Base-by-base conservation (phyloP, 1,140 invertebrate species). In the Centruroides sculpturatus region DNA sequence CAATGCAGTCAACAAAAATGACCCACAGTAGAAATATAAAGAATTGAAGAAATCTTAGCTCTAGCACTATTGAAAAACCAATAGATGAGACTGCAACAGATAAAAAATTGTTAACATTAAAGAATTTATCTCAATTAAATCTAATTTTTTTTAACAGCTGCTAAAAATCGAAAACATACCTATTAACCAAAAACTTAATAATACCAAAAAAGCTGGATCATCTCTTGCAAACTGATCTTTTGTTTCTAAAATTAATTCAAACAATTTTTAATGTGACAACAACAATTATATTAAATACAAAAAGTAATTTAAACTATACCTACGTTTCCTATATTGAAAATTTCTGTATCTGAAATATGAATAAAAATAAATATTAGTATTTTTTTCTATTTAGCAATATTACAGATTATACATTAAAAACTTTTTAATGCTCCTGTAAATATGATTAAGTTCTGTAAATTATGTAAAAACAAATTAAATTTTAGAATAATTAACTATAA, bases 151-250 rank as follows among this genome's bases (percentile, higher is more conserved):
- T 34, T 10, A 6, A 12, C 12, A 12, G 56, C 5, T 46, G 58
- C 53, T 13, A 53, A 49, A 23, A 47, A 65, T 57, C 64, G 51
- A 63, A 68, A 70, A 80, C 81, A 81, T 81, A 91, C 87, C 80
- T 72, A 85, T 85, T 51, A 98, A 75, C 81, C 91, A 93, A 69
- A 86, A 79, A 62, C 85, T 83, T 12, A 99, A 77, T 55, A 99
- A 76, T 46, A 99, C 92, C 61, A 99, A 75, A 79, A 99, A 99
- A 61, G 96, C 96, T 59, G 96, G 96, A 79, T 99, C 96, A 79
- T 99, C 96, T 76, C 96, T 82, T 0, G 95, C 95, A 83, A 96
- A 99, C 76, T 99, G 95, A 67, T 92, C 89, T 78, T 98, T 98
- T 62, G 93, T 95, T 79, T 96, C 90, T 94, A 75, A 64, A 84